Conservation (phyloP, 2,797 vertebrate genomes). For the Schizopygopsis pylzovi region DNA sequence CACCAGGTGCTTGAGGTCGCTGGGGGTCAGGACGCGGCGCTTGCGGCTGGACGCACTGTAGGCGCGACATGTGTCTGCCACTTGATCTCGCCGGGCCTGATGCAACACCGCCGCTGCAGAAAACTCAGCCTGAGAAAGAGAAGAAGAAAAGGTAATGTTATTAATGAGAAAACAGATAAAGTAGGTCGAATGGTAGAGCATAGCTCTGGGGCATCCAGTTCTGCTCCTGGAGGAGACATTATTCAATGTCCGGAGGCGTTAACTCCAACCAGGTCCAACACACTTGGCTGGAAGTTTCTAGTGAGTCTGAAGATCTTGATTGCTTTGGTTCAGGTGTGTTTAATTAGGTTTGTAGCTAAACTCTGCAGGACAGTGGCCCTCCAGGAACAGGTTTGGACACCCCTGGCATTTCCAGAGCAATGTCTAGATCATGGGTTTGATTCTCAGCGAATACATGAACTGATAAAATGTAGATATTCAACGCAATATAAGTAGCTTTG, state of each 20-base stretch:
- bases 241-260: neutral
- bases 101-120: constrained; percentile 88
- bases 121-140: constrained; percentile 81
- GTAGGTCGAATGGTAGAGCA: neutral
- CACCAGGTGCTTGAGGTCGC: constrained; percentile 93
- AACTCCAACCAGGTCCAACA: neutral
- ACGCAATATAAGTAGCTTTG: neutral
- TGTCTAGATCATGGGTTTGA: neutral
- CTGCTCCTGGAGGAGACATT: neutral
- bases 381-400: neutral
- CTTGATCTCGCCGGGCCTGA: constrained; percentile 91
- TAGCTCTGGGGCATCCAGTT: neutral
- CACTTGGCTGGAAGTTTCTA: neutral
- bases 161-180: neutral
- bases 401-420: neutral
- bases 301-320: neutral
- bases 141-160: neutral
- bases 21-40: constrained; percentile 90
- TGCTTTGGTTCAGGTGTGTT: neutral
- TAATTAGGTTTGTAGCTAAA: neutral
- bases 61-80: constrained; percentile 87
- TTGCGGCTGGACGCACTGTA: constrained; percentile 87
- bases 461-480: neutral
- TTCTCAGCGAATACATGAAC: neutral
- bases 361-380: neutral